Evolutionary conservation across 2,888 invertebrate genomes (phyloP).

Genomic region (Barypeithes pellucidus): DNA sequence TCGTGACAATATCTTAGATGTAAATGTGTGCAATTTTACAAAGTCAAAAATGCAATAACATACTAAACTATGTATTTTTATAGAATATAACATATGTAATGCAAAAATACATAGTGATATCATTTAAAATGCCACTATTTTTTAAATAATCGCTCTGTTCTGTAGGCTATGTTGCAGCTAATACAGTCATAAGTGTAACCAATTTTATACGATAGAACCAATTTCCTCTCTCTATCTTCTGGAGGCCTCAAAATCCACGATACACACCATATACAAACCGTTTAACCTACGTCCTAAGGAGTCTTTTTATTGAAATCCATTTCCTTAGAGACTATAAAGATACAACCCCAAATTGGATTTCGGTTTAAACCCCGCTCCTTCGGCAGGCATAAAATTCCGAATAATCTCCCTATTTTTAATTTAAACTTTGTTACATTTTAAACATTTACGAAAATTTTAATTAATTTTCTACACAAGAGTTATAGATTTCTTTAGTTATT

Average conservation of each 20-base stretch:
- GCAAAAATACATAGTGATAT: no score
- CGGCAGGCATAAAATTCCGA: neutral
- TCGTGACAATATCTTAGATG: no score
- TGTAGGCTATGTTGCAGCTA: neutral
- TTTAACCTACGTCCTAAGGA: constrained; percentile 43
- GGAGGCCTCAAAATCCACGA: constrained; percentile 42
- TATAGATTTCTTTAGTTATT: no score
- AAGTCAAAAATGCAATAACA: no score
- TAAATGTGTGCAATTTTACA: no score
- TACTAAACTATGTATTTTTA: no score
- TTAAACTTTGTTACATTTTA: constrained; percentile 5
- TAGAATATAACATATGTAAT: no score
- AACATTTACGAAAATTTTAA: neutral
- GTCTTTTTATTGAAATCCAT: constrained; percentile 53
- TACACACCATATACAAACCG: constrained; percentile 32
- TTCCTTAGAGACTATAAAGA: constrained; percentile 49
- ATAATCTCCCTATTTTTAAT: constrained; percentile 20
- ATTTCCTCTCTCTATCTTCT: constrained; percentile 25
- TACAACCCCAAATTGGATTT: constrained; percentile 49
- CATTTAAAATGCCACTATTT: no score
- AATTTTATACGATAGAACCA: constrained; percentile 17
- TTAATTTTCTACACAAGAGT: no score
- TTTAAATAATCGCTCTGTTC: no score
- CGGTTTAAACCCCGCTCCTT: constrained; percentile 31
- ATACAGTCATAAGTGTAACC: neutral